phyloP scores from a whole-genome alignment of 2,113 vertebrate species.

The Silurus glanis region DNA sequence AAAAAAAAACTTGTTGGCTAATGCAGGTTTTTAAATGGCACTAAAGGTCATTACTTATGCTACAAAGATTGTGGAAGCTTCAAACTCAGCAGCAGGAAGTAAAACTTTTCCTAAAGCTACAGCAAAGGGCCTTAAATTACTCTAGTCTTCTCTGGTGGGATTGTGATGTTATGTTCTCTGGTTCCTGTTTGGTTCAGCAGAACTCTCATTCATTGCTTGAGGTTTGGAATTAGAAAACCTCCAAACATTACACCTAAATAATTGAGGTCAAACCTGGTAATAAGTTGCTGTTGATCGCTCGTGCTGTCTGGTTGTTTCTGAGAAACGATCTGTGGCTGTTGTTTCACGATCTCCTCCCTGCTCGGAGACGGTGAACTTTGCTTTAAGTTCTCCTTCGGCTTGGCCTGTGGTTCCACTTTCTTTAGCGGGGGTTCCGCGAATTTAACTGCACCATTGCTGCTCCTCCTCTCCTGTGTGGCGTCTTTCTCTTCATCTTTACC shows the following conservation, averaged over 20 bases:
- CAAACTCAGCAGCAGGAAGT: neutral
- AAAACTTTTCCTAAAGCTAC: neutral
- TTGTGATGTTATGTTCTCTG: neutral
- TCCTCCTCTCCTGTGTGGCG: conserved; percentile 34
- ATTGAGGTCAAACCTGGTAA: conserved; percentile 58
- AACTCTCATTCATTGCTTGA: neutral
- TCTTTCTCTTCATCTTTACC: conserved; percentile 56
- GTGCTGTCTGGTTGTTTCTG: conserved; percentile 33
- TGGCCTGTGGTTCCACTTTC: conserved; percentile 25
- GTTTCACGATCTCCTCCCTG: conserved; percentile 7
- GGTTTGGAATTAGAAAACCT: neutral
- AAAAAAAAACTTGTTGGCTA: neutral
- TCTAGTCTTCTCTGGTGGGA: neutral
- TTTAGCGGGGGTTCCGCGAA: conserved; percentile 1
- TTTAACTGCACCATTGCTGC: conserved; percentile 53
- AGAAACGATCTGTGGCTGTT: conserved; percentile 30
- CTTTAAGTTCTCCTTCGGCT: conserved; percentile 18
- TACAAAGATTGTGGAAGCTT: neutral
- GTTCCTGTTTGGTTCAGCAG: neutral
- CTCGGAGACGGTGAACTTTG: neutral
- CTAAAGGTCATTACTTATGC: neutral
- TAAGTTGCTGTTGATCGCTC: conserved; percentile 11
- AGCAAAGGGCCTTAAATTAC: neutral
- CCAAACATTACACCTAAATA: neutral
- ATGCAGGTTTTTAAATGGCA: neutral